These are phyloP conservation scores for Leptinotarsa undecemlineata DNA, from an alignment of 1,140 invertebrate genomes.

Conservation along the genomic window DNA sequence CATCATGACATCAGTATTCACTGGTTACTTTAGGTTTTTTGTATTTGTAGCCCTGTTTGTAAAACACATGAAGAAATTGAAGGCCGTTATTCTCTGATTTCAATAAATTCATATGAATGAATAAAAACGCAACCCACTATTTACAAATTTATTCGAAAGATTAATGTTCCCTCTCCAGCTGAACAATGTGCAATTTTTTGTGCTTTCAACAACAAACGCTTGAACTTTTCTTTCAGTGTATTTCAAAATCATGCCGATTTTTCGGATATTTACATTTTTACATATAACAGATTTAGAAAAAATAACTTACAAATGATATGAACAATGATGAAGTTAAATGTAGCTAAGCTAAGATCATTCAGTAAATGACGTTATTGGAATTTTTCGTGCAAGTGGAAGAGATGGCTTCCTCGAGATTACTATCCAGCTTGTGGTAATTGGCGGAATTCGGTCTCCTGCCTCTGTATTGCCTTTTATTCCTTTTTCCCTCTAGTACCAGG, in stretches of 20 bases:
- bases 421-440: slow-evolving; percentile 65
- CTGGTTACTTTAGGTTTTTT: too few species aligned
- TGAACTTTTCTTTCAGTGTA: neutral
- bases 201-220: too few species aligned
- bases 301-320: slow-evolving; percentile 17
- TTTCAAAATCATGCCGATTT: neutral
- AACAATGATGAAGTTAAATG: slow-evolving; percentile 9
- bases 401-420: slow-evolving; percentile 66
- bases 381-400: slow-evolving; percentile 58
- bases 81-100: too few species aligned
- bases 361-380: slow-evolving; percentile 53
- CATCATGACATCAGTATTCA: too few species aligned
- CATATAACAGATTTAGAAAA: slow-evolving; percentile 15
- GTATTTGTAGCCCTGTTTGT: too few species aligned
- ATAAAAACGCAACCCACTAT: too few species aligned
- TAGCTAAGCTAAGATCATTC: slow-evolving; percentile 17
- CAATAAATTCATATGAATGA: too few species aligned
- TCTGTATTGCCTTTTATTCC: slow-evolving; percentile 55
- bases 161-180: too few species aligned
- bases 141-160: too few species aligned
- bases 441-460: slow-evolving; percentile 62
- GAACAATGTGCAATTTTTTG: too few species aligned
- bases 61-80: too few species aligned
- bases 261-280: slow-evolving; percentile 20
- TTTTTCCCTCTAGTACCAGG: slow-evolving; percentile 62